phyloP scores from a whole-genome alignment of 2,113 vertebrate genomes.

The Platichthys flesus region DNA sequence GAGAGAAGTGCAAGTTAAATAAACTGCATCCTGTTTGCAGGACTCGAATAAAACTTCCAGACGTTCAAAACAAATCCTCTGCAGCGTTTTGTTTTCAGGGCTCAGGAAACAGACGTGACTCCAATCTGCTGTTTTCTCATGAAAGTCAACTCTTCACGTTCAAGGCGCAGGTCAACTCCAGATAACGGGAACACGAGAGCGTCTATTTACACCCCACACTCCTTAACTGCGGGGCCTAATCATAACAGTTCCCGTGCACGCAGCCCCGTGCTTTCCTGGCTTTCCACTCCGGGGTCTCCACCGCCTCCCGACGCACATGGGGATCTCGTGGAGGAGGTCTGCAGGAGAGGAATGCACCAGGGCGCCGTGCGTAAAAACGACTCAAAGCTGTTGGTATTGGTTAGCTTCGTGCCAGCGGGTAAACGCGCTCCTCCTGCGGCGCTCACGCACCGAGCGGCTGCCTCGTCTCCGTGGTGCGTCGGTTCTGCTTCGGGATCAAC shows the following conservation, averaged over 20 bases:
- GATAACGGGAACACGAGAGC: not conserved
- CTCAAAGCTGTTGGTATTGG: not conserved
- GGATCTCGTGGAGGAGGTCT: constrained; percentile 19
- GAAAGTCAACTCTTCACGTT: constrained; percentile 3
- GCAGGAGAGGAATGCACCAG: constrained; percentile 17
- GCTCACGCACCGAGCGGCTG: constrained; percentile 14
- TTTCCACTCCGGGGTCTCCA: constrained; percentile 48
- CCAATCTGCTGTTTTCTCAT: not conserved
- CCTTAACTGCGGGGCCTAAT: constrained; percentile 57
- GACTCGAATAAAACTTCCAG: not conserved
- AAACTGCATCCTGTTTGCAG: not conserved
- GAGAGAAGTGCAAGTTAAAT: not conserved
- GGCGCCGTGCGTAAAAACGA: not conserved
- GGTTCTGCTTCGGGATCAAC: not conserved
- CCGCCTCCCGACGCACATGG: constrained; percentile 27
- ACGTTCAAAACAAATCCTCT: constrained; percentile 8
- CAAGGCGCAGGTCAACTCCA: constrained; percentile 10
- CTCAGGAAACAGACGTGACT: not conserved
- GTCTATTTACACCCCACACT: constrained; percentile 18
- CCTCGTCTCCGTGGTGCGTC: constrained; percentile 15
- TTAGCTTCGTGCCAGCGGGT: constrained; percentile 7
- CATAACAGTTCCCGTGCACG: constrained; percentile 33
- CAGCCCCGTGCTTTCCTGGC: constrained; percentile 71
- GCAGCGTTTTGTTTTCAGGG: not conserved
- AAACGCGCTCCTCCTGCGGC: constrained; percentile 12